phyloP scores from a whole-genome alignment of 2,888 invertebrate genomes.

The Drosophila barbarae region DNA sequence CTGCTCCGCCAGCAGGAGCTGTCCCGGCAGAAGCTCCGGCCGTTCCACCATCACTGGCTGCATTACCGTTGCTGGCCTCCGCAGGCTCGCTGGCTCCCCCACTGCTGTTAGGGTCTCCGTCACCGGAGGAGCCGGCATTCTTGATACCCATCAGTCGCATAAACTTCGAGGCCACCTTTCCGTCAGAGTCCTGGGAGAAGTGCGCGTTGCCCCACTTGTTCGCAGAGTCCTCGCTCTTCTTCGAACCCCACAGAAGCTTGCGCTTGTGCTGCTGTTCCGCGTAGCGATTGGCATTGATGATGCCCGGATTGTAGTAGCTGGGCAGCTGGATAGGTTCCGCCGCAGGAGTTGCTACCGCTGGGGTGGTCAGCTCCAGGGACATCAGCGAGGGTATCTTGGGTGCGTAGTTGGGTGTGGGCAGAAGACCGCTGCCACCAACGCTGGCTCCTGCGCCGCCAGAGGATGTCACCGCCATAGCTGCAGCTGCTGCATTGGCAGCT shows the following conservation, averaged over 20 bases:
- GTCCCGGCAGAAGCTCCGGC: constrained; percentile 12
- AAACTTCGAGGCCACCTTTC: constrained; percentile 95
- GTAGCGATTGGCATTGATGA: constrained; percentile 88
- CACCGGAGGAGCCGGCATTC: constrained; percentile 31
- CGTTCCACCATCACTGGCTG: constrained; percentile 5
- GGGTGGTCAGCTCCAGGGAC: constrained; percentile 61
- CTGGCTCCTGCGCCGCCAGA: constrained; percentile 15
- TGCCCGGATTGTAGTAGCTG: constrained; percentile 87
- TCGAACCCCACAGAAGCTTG: constrained; percentile 93
- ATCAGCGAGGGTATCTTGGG: constrained; percentile 69
- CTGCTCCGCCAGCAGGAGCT: constrained; percentile 20
- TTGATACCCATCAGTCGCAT: constrained; percentile 96
- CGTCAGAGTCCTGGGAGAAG: constrained; percentile 94
- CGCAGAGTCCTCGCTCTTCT: constrained; percentile 81
- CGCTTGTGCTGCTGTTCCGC: constrained; percentile 94
- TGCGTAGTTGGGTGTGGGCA: constrained; percentile 60
- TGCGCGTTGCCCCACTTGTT: constrained; percentile 89
- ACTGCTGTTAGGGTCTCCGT: constrained; percentile 14
- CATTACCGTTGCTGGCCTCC: constrained; percentile 28
- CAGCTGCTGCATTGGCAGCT: constrained; percentile 23
- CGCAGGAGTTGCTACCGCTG: constrained; percentile 14
- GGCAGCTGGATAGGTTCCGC: constrained; percentile 80
- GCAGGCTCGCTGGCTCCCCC: constrained; percentile 4
- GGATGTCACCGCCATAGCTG: constrained; percentile 24
- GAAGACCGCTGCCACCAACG: constrained; percentile 43